Percentiles rank a stretch among this genome's conserved stretches.
phyloP scores from a whole-genome alignment of 2,888 invertebrate species.

The Malthinus seriepunctatus region DNA sequence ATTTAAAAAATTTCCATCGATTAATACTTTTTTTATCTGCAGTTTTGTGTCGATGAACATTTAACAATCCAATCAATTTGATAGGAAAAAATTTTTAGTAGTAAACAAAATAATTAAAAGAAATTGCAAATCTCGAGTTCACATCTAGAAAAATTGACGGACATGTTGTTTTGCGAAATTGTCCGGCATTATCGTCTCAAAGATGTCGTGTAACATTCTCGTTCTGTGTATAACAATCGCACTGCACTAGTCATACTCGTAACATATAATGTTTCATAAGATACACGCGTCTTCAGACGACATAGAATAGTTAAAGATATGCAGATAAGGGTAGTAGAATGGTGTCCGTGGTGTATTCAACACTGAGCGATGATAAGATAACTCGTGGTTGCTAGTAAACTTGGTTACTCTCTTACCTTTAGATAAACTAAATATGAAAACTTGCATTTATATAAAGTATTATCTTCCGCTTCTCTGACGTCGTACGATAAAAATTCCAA shows the following conservation, averaged over 20 bases:
- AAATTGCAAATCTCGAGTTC: too few relatives aligned
- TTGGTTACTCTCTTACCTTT: conserved; percentile 30
- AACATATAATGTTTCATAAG: conserved; percentile 37
- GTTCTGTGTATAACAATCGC: conserved; percentile 27
- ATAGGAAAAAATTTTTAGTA: too few relatives aligned
- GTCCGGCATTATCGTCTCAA: neutral
- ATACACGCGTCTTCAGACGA: conserved; percentile 40
- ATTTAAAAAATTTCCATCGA: too few relatives aligned
- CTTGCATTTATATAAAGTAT: conserved; percentile 38
- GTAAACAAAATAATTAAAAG: too few relatives aligned
- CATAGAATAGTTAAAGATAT: conserved; percentile 36
- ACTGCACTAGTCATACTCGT: conserved; percentile 20
- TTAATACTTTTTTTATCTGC: too few relatives aligned
- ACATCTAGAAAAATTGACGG: too few relatives aligned
- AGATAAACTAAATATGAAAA: conserved; percentile 42
- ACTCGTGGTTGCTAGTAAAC: conserved; percentile 35
- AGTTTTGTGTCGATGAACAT: too few relatives aligned
- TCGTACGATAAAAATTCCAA: conserved; percentile 37
- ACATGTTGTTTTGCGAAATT: too few relatives aligned
- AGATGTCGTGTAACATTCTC: conserved; percentile 14
- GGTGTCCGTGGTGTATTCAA: conserved; percentile 43
- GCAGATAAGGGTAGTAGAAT: conserved; percentile 39
- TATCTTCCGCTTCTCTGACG: conserved; percentile 27
- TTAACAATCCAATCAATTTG: too few relatives aligned
- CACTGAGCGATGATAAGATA: conserved; percentile 42